Evolutionary conservation across 1,140 invertebrate genomes (phyloP).

Genomic region (Solenopsis fugax): DNA sequence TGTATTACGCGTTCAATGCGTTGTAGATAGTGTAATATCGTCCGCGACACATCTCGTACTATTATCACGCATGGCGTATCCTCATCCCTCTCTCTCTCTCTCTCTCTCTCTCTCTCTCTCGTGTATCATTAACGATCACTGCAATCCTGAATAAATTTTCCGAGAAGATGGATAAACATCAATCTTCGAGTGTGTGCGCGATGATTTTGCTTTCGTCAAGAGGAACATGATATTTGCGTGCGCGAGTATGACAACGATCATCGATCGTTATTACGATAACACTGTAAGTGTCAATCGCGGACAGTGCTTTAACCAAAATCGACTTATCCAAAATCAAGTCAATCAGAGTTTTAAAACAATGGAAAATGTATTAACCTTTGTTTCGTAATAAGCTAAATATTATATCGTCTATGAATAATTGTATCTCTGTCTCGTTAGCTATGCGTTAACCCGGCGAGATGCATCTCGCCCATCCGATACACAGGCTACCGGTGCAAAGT

Average conservation of each 20-base stretch:
- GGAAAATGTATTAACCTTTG: not conserved
- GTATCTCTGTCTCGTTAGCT: not conserved
- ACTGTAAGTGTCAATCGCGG: not conserved
- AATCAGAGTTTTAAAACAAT: no score
- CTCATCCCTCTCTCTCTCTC: not conserved
- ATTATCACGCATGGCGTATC: constrained; percentile 9
- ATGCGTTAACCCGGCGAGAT: constrained; percentile 35
- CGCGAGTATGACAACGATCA: constrained; percentile 1
- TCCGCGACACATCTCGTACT: constrained; percentile 20
- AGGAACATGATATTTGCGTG: constrained; percentile 23
- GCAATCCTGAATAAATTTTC: constrained; percentile 60
- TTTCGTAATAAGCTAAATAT: not conserved
- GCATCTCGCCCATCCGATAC: not conserved
- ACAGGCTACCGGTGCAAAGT: constrained; percentile 35
- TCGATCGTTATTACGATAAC: not conserved
- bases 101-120: not conserved
- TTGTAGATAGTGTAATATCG: constrained; percentile 28
- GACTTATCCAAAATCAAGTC: not conserved
- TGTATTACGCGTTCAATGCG: not conserved
- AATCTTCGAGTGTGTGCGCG: constrained; percentile 12
- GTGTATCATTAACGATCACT: not conserved
- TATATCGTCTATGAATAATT: not conserved
- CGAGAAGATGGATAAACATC: constrained; percentile 49
- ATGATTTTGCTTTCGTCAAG: constrained; percentile 50
- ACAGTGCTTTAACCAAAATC: not conserved